Conservation (phyloP, 2,113 vertebrate genomes). For the Ptilonorhynchus violaceus region DNA sequence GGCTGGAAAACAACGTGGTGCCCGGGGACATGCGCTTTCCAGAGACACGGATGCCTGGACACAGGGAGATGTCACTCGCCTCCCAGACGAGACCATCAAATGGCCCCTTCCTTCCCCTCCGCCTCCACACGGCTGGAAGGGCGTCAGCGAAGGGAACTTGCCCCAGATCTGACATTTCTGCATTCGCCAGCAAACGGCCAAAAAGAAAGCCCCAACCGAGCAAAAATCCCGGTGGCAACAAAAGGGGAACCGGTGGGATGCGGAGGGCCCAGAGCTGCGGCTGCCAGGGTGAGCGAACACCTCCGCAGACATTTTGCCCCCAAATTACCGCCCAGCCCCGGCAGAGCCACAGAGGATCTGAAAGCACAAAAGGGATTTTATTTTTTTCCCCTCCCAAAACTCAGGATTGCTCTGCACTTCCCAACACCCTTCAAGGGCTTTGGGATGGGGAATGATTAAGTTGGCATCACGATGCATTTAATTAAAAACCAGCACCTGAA, state of each 20-base stretch:
- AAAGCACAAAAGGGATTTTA: background rate
- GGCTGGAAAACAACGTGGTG: background rate
- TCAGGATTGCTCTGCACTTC: background rate
- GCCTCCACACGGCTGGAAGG: background rate
- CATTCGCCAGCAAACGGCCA: background rate
- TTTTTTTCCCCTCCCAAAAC: background rate
- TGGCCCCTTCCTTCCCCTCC: background rate
- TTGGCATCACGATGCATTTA: background rate
- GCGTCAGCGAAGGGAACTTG: background rate
- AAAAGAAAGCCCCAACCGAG: background rate
- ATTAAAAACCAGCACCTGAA: background rate
- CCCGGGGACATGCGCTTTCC: fast-evolving
- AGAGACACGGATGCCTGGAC: background rate
- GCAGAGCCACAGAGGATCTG: fast-evolving
- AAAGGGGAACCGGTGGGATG: background rate
- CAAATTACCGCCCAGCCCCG: background rate
- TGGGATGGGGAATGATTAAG: background rate
- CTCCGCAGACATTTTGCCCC: background rate
- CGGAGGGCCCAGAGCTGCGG: background rate
- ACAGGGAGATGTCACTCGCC: background rate
- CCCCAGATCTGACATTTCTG: conserved; percentile 16
- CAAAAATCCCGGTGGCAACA: background rate
- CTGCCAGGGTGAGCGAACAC: fast-evolving
- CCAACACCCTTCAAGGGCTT: background rate
- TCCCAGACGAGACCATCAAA: fast-evolving